Evolutionary conservation across 2,113 vertebrate genomes (phyloP).

Genomic region (Silurus asotus): DNA sequence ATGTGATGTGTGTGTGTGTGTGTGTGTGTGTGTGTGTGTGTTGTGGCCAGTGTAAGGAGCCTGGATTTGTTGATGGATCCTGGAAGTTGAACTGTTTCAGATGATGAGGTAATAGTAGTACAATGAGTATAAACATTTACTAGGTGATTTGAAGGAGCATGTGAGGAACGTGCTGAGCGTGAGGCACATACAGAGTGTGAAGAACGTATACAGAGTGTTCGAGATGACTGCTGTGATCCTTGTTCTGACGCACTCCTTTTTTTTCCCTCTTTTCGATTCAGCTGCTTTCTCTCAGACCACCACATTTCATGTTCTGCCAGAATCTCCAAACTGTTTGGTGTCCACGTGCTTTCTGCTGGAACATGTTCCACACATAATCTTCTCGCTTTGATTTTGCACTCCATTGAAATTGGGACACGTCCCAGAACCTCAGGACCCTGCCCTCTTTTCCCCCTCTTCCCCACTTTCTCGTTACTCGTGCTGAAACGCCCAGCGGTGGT

Average conservation of each 20-base stretch:
- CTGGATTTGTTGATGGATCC: neutral
- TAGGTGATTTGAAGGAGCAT: neutral
- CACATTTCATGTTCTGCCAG: neutral
- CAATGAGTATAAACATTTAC: neutral
- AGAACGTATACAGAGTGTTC: neutral
- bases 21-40: neutral
- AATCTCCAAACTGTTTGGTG: neutral
- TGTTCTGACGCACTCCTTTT: neutral
- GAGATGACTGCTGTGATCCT: neutral
- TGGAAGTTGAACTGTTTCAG: neutral
- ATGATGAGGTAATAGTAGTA: neutral
- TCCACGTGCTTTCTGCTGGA: neutral
- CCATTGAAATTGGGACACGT: neutral
- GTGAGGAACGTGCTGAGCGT: neutral
- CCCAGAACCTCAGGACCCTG: constrained; percentile 15
- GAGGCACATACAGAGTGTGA: neutral
- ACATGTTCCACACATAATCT: neutral
- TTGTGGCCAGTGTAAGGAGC: neutral
- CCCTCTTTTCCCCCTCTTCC: neutral
- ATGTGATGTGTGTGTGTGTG: neutral
- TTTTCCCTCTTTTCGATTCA: neutral
- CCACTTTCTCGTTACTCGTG: neutral
- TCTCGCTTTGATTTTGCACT: neutral
- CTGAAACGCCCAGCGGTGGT: constrained; percentile 1
- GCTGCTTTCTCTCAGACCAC: no score